Evolutionary conservation across 2,113 vertebrate genomes (phyloP).

Genomic region (Caranx ignobilis): DNA sequence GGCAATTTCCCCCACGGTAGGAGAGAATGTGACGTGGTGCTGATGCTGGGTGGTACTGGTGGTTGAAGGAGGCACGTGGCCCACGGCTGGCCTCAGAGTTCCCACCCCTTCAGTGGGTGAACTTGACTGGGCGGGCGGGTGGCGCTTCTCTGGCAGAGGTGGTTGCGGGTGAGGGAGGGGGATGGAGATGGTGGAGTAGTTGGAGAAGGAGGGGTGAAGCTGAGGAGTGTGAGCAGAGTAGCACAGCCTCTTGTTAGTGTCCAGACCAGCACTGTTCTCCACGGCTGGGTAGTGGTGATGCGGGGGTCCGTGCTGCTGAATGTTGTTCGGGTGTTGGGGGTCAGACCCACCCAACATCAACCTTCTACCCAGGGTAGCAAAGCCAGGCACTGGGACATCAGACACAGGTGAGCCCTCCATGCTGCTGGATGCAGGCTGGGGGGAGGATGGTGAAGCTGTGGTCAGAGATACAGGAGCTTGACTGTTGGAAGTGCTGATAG

Average conservation of each 20-base stretch:
- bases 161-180: conserved; percentile 84
- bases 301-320: conserved; percentile 55
- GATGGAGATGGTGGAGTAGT: conserved; percentile 76
- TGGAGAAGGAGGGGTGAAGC: conserved; percentile 62
- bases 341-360: conserved; percentile 79
- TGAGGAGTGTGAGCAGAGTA: conserved; percentile 68
- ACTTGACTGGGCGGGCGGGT: conserved; percentile 62
- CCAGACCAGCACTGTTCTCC: conserved; percentile 61
- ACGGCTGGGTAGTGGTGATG: conserved; percentile 61
- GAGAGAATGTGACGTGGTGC: conserved; percentile 89
- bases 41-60: conserved; percentile 54
- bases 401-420: conserved; percentile 82
- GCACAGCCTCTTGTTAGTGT: conserved; percentile 73
- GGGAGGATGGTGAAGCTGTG: conserved; percentile 61
- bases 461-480: conserved; percentile 57
- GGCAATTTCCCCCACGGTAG: conserved; percentile 83
- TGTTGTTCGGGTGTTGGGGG: conserved; percentile 49
- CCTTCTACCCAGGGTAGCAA: conserved; percentile 83
- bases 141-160: conserved; percentile 89
- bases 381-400: conserved; percentile 81
- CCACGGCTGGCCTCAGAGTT: conserved; percentile 58
- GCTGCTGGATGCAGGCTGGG: conserved; percentile 67
- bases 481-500: conserved; percentile 2
- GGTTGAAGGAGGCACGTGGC: conserved; percentile 39
- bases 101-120: conserved; percentile 62